phyloP scores from a whole-genome alignment of 2,113 vertebrate species.

The Actinemys pallida region DNA sequence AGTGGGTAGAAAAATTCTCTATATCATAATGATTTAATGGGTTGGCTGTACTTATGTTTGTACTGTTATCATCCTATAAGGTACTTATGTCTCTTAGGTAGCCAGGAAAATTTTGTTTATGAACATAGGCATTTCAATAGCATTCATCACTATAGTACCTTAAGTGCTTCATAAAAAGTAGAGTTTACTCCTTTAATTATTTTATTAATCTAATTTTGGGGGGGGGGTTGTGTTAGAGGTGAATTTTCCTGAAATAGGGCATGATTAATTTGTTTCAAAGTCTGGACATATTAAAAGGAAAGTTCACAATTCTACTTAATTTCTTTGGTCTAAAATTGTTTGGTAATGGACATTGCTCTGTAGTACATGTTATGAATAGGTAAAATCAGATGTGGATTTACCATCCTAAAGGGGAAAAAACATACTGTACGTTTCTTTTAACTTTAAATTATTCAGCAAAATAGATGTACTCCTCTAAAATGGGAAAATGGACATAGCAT shows the following conservation, averaged over 20 bases:
- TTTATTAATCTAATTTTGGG: neutral
- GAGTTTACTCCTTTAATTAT: neutral
- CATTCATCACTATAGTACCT: neutral
- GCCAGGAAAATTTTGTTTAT: neutral
- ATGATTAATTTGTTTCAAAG: neutral
- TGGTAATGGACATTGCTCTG: neutral
- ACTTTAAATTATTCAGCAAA: neutral
- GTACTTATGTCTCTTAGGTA: neutral
- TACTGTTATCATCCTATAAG: neutral
- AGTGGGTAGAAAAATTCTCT: neutral
- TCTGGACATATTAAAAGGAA: neutral
- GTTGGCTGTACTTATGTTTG: neutral
- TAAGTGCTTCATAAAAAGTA: neutral
- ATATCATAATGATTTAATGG: neutral
- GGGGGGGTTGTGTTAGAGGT: neutral
- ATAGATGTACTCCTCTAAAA: neutral
- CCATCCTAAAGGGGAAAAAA: neutral
- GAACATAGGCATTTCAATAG: neutral
- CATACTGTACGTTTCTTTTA: neutral
- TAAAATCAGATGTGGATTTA: neutral
- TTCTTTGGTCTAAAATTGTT: neutral
- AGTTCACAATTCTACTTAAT: neutral
- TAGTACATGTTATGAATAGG: neutral
- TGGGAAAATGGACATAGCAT: neutral
- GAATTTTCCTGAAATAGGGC: neutral